Evolutionary conservation across 1,140 invertebrate genomes (phyloP).

Genomic region (Hylaeus volcanicus): DNA sequence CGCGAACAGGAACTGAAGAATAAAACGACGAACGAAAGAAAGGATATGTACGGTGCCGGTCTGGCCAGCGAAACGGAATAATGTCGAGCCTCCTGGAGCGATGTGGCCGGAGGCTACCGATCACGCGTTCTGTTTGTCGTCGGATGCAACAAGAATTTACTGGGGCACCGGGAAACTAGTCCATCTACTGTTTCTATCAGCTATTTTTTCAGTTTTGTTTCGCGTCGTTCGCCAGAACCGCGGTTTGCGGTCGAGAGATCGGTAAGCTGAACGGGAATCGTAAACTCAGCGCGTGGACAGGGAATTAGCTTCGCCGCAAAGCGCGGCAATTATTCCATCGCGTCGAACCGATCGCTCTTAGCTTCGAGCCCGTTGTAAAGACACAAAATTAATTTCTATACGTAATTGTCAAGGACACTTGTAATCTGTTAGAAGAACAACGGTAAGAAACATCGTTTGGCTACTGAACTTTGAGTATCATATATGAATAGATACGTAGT

Average conservation of each 20-base stretch:
- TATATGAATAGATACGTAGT: too few relatives aligned
- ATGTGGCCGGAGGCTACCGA: slow-evolving; percentile 22
- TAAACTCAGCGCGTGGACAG: slow-evolving; percentile 5
- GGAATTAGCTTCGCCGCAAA: slow-evolving; percentile 29
- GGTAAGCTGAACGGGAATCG: slow-evolving; percentile 35
- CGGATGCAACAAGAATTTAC: slow-evolving; percentile 53
- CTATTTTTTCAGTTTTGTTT: slow-evolving; percentile 35
- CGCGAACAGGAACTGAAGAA: neutral
- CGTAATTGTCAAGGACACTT: too few relatives aligned
- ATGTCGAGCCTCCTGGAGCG: slow-evolving; percentile 9
- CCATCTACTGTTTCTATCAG: slow-evolving; percentile 32
- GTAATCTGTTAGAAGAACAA: too few relatives aligned
- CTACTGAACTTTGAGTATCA: too few relatives aligned
- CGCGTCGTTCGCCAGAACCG: slow-evolving; percentile 3
- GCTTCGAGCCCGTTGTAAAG: neutral
- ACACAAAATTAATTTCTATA: too few relatives aligned
- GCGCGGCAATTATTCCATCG: slow-evolving; percentile 27
- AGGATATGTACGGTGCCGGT: neutral
- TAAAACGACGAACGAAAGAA: slow-evolving; percentile 28
- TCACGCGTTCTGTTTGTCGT: slow-evolving; percentile 58
- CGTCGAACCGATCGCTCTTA: slow-evolving; percentile 12
- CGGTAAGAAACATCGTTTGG: too few relatives aligned
- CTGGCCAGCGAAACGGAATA: slow-evolving; percentile 33
- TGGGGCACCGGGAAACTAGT: slow-evolving; percentile 49
- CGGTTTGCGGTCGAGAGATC: slow-evolving; percentile 31